Percentiles rank a stretch among this genome's conserved stretches.
These are phyloP conservation scores for Xestia xanthographa DNA, from an alignment of 2,888 invertebrate species.

Conservation along the genomic window DNA sequence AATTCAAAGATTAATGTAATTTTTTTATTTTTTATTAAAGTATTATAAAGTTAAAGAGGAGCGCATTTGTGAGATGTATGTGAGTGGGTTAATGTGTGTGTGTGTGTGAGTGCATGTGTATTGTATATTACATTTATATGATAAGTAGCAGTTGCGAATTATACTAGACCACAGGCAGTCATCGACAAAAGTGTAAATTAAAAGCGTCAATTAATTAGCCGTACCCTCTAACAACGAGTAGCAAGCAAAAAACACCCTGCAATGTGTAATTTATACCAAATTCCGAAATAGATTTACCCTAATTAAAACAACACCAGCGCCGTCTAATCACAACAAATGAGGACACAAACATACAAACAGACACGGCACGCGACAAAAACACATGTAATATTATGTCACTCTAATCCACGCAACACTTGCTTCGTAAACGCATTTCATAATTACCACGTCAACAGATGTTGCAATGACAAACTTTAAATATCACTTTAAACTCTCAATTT, in stretches of 20 bases:
- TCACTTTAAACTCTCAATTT: not conserved
- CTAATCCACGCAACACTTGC: conserved; percentile 55
- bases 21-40: too few relatives aligned
- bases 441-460: conserved; percentile 60
- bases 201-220: not conserved
- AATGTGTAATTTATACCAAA: not conserved
- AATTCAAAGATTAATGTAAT: too few relatives aligned
- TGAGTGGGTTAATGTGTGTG: too few relatives aligned
- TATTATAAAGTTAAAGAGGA: too few relatives aligned
- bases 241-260: not conserved
- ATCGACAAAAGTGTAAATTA: not conserved
- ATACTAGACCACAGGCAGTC: not conserved
- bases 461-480: conserved; percentile 25
- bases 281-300: conserved; percentile 32
- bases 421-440: conserved; percentile 67
- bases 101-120: too few relatives aligned
- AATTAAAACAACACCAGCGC: conserved; percentile 47
- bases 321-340: conserved; percentile 46
- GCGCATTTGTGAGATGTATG: too few relatives aligned
- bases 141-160: not conserved
- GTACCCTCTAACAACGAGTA: not conserved
- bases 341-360: conserved; percentile 44
- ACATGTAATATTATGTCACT: conserved; percentile 64
- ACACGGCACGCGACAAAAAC: conserved; percentile 54
- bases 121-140: too few relatives aligned